Evolutionary conservation across 2,113 vertebrate species (phyloP), one percentile per base, ranked within the genome.

Genomic region (Myrmophylax atrothorax): DNA sequence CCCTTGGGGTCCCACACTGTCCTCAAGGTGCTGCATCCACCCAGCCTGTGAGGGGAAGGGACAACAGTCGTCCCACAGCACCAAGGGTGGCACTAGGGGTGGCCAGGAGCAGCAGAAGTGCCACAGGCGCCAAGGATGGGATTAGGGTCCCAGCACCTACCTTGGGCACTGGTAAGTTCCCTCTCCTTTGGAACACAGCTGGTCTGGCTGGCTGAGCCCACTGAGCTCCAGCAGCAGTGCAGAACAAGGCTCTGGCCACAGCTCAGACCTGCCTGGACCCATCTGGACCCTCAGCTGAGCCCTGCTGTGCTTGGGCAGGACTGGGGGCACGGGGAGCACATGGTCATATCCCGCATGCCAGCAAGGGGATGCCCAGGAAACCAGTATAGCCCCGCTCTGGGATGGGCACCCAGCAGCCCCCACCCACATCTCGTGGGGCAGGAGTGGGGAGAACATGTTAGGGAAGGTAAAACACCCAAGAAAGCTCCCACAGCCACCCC

Each of bases 341-440:
- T 1, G 42, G 24, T 29, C 2, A 1, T 29, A 35, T 24, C 60
- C 60, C 37, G 22, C 18, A 1, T 10, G 2, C n/a, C 55, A 18
- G 37, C 10, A 4, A 56, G 29, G 70, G 50, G 69, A 50, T 7
- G 10, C 50, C 49, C 0, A 0, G 46, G 62, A 38, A 53, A 29
- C 16, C 1, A 4, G 38, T 53, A 67, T 8, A 1, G 25, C 22
- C 28, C 42, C 13, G 1, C 35, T 7, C 35, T 0, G 0, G 67
- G 73, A 42, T 3, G 6, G 68, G 58, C 52, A 59, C 31, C 38
- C 87, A 53, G 56, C 22, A 18, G 37, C 62, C 74, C 38, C 42
- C 42, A 55, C 28, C 33, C 49, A 1, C 1, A 0, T 19, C 42
- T 37, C 25, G 0, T 1, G 6, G 18, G 40, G 35, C 35, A 55